Evolutionary conservation across 2,888 invertebrate species (phyloP), one percentile per base, ranked within the genome.

Genomic region (Cheilosia grossa): DNA sequence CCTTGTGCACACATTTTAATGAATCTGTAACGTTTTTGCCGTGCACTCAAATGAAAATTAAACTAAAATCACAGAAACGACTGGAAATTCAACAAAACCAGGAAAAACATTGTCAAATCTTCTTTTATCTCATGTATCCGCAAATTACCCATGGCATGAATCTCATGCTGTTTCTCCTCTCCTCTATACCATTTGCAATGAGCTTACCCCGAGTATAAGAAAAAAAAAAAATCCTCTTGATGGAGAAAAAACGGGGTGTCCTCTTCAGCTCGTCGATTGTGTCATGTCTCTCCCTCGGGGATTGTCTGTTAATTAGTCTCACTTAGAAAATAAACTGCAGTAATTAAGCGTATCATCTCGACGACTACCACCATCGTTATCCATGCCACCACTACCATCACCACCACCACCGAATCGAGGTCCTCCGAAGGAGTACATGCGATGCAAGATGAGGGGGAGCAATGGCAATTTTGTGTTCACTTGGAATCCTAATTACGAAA

Each of bases 311-410:
- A 91, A 91, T 91, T 91, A 91, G 91, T 91, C 90, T 90, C 91
- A 91, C 91, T 91, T 91, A 90, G 91, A 90, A 91, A 91, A 91
- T 91, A 91, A 91, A 90, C 91, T 90, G 91, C 90, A 91, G 91
- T 90, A 91, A 91, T 91, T 91, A 91, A 90, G 90, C 88, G 89
- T 87, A 87, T 87, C 88, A 87, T 88, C 88, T 86, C 85, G 73
- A 85, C 64, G 87, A 78, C 78, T 77, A 87, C 89, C 83, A 88
- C 64, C 73, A 82, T 75, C 83, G 77, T 83, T 77, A 82, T 87
- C 87, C 83, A 75, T 86, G 72, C 54, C 61, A 61, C 56, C 33
- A 56, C 21, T 33, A 64, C 27, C n/a, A n/a, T n/a, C 44, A 24
- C 19, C 17, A 53, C 30, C 15, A 27, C 15, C 21, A 67, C 40